A percentile compares a stretch with the other conserved stretches of the same genome.
phyloP scores from a whole-genome alignment of 2,797 vertebrate genomes.

The Mionectes olivaceus region DNA sequence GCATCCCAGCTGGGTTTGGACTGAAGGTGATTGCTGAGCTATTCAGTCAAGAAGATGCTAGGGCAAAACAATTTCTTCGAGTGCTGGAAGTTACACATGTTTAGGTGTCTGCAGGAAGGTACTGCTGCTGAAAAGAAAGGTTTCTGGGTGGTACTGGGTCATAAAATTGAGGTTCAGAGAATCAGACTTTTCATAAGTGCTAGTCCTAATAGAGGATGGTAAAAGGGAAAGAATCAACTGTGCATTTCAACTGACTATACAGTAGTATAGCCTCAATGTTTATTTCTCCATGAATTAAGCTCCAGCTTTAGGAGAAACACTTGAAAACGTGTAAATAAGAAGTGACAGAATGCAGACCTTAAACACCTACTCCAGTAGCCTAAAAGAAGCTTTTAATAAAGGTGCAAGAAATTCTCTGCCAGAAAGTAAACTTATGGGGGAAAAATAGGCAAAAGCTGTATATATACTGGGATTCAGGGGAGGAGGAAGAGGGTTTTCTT shows the following conservation, averaged over 20 bases:
- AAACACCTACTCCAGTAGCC: neutral
- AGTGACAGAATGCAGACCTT: conserved; percentile 19
- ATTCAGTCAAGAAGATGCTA: neutral
- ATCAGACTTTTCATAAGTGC: neutral
- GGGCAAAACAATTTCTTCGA: neutral
- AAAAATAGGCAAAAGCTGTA: neutral
- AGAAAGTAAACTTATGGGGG: neutral
- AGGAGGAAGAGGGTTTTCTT: neutral
- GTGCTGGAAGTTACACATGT: neutral
- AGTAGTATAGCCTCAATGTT: neutral
- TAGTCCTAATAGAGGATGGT: neutral
- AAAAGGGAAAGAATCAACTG: neutral
- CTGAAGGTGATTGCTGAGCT: neutral
- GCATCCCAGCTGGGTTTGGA: neutral
- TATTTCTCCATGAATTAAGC: neutral
- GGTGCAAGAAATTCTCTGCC: neutral
- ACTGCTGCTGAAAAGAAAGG: neutral
- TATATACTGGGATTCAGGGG: neutral
- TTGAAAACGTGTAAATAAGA: conserved; percentile 15
- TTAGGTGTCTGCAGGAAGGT: neutral
- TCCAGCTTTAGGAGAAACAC: neutral
- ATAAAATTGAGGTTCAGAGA: neutral
- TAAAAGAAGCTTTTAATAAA: conserved; percentile 18
- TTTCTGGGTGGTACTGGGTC: neutral
- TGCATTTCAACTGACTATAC: neutral